phyloP scores from a whole-genome alignment of 1,140 invertebrate species.

The Drosophila santomea region DNA sequence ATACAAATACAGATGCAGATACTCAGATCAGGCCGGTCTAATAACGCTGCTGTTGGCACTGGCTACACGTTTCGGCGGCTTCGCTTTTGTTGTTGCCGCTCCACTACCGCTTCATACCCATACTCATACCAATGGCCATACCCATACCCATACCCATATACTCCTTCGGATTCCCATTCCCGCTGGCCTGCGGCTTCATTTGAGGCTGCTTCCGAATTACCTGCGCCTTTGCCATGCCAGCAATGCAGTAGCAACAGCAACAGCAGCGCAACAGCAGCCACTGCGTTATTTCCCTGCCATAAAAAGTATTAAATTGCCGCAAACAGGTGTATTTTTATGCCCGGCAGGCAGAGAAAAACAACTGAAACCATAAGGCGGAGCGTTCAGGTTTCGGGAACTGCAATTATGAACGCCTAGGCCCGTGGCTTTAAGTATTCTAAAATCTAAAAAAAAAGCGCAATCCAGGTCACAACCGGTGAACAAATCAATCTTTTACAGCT shows the following conservation, averaged over 20 bases:
- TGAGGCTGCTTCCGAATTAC: slow-evolving; percentile 82
- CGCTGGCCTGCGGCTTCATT: slow-evolving; percentile 72
- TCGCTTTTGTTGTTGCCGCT: slow-evolving; percentile 61
- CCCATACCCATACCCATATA: neutral
- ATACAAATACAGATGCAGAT: slow-evolving; percentile 16
- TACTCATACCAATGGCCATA: slow-evolving; percentile 2
- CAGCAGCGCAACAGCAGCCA: slow-evolving; percentile 17
- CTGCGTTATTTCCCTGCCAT: slow-evolving; percentile 73
- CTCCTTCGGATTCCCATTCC: slow-evolving; percentile 8
- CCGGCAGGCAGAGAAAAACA: slow-evolving; percentile 38
- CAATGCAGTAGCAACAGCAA: slow-evolving; percentile 53
- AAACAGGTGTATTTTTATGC: slow-evolving; percentile 82
- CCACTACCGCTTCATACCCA: slow-evolving; percentile 14
- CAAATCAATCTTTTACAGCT: slow-evolving; percentile 9
- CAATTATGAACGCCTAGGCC: slow-evolving; percentile 56
- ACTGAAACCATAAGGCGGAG: slow-evolving; percentile 9
- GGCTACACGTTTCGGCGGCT: slow-evolving; percentile 73
- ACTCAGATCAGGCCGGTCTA: slow-evolving; percentile 58
- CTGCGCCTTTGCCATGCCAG: slow-evolving; percentile 48
- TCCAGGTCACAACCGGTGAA: slow-evolving; percentile 25
- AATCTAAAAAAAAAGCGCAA: slow-evolving; percentile 7
- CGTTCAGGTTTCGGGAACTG: slow-evolving; percentile 42
- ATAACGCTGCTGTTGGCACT: slow-evolving; percentile 59
- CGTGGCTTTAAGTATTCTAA: slow-evolving; percentile 25
- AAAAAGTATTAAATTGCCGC: slow-evolving; percentile 82